These are phyloP conservation scores for Mola mola DNA, from an alignment of 2,113 vertebrate genomes.

Conservation along the genomic window DNA sequence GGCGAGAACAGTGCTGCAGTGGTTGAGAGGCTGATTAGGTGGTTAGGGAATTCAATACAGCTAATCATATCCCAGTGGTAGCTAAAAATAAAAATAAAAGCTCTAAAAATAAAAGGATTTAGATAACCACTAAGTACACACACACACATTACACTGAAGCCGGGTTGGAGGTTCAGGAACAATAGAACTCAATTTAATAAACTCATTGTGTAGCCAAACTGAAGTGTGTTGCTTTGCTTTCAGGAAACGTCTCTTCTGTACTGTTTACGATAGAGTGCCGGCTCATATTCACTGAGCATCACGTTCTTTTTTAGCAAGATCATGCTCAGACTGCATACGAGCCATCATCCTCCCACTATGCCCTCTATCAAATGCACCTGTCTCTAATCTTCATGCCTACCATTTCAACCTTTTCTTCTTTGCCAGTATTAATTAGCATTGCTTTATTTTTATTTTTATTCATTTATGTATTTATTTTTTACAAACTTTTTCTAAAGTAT, in stretches of 20 bases:
- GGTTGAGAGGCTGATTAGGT: conserved; percentile 7
- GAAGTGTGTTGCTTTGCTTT: conserved; percentile 19
- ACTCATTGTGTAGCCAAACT: conserved; percentile 1
- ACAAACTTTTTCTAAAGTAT: conserved; percentile 33
- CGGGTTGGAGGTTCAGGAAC: too few species aligned
- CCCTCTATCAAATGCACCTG: neutral
- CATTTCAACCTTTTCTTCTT: conserved; percentile 17
- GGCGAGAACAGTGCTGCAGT: conserved; percentile 26
- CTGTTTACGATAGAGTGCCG: conserved; percentile 12
- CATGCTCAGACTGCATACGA: neutral
- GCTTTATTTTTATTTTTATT: neutral
- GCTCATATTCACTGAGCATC: conserved; percentile 9
- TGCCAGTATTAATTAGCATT: conserved; percentile 34
- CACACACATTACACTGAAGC: neutral
- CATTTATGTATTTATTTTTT: too few species aligned
- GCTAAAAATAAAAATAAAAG: neutral
- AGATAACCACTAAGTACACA: neutral
- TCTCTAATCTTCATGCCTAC: conserved; percentile 10
- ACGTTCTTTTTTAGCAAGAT: conserved; percentile 12
- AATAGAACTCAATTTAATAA: conserved; percentile 9
- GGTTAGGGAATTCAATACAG: conserved; percentile 36
- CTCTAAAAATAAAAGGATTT: conserved; percentile 27
- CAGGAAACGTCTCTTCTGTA: conserved; percentile 15
- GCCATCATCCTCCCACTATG: conserved; percentile 1
- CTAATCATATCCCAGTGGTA: conserved; percentile 19